These are phyloP conservation scores for Episyrphus balteatus DNA, from an alignment of 1,140 invertebrate genomes.

Conservation along the genomic window DNA sequence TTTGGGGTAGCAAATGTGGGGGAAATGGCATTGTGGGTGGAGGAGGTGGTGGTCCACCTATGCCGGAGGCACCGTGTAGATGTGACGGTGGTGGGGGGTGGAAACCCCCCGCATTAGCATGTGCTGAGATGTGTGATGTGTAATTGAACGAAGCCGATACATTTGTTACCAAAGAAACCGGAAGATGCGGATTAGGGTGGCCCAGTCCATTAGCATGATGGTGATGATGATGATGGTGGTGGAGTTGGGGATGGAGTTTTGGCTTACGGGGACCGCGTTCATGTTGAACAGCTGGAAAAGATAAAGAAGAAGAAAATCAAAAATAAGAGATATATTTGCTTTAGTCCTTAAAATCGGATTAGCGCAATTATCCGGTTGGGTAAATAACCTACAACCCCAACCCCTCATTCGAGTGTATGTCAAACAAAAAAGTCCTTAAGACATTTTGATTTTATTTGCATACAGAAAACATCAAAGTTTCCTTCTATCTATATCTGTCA, in stretches of 20 bases:
- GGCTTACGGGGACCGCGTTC: constrained; percentile 91
- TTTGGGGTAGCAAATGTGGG: constrained; percentile 42
- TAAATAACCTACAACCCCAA: no score
- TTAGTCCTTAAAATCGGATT: not conserved
- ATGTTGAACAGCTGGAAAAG: constrained; percentile 81
- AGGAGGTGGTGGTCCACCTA: constrained; percentile 13
- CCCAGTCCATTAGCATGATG: constrained; percentile 19
- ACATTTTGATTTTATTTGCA: no score
- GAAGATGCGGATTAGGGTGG: constrained; percentile 22
- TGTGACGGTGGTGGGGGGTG: constrained; percentile 2
- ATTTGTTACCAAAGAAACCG: constrained; percentile 31
- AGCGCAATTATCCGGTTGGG: no score
- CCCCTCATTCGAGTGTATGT: no score
- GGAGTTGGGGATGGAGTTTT: constrained; percentile 46
- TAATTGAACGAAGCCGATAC: constrained; percentile 35
- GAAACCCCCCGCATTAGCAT: constrained; percentile 13
- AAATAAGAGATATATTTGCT: not conserved
- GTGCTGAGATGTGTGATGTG: constrained; percentile 35
- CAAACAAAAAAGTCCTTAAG: no score
- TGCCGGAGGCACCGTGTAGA: not conserved
- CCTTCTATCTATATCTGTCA: no score
- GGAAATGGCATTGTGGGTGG: constrained; percentile 43
- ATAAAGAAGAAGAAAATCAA: not conserved
- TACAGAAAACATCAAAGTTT: no score
- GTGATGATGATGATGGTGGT: constrained; percentile 28